phyloP scores from a whole-genome alignment of 2,888 invertebrate species.

The Auanema sp. region DNA sequence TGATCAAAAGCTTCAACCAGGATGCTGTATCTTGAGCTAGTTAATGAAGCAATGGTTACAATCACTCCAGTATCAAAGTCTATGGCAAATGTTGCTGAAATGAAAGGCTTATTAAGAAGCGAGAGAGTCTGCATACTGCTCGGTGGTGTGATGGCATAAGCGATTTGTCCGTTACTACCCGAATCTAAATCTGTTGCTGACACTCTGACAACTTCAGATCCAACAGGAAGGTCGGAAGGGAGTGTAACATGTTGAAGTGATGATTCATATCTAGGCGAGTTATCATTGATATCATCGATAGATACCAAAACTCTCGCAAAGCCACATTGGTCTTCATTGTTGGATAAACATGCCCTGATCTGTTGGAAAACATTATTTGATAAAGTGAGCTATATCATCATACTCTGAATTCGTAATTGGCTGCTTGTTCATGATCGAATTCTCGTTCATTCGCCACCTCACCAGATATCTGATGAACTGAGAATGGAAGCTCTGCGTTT shows the following conservation, averaged over 20 bases:
- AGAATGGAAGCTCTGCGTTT: conserved; percentile 33
- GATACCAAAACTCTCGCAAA: conserved; percentile 25
- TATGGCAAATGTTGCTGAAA: conserved; percentile 32
- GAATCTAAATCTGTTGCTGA: conserved; percentile 47
- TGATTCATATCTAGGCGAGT: conserved; percentile 46
- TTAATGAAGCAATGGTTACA: conserved; percentile 24
- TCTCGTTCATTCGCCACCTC: conserved; percentile 30
- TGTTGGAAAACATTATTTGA: conserved; percentile 1
- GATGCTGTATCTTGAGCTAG: conserved; percentile 30
- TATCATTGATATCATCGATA: conserved; percentile 57
- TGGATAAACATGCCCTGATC: conserved; percentile 39
- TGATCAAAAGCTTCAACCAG: conserved; percentile 39
- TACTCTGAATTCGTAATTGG: conserved; percentile 32
- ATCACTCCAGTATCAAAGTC: conserved; percentile 30
- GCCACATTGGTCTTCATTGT: conserved; percentile 26
- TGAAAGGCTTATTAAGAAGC: not conserved
- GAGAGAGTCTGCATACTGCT: conserved; percentile 15
- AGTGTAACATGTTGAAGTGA: conserved; percentile 40
- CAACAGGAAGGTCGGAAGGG: conserved; percentile 50
- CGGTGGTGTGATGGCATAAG: conserved; percentile 38
- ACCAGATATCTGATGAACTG: conserved; percentile 36
- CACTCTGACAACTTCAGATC: conserved; percentile 33
- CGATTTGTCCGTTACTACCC: conserved; percentile 45
- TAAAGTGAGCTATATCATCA: not conserved
- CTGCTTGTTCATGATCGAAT: conserved; percentile 30